Base-by-base conservation (phyloP, 2,888 invertebrate species). In the Lypha dubia region DNA sequence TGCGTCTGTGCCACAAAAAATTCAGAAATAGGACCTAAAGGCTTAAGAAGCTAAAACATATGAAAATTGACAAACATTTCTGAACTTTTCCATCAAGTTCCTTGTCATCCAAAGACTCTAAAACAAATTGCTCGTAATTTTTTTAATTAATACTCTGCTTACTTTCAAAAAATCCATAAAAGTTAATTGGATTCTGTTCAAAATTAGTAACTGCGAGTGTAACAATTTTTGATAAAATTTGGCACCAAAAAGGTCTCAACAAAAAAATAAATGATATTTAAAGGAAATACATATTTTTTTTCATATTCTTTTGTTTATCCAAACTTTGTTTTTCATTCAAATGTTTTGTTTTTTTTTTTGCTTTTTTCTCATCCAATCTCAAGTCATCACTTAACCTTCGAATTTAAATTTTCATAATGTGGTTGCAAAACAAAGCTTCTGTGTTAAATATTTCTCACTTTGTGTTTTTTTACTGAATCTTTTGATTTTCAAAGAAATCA, bases 351-450 rank as follows among this genome's bases (percentile, higher is more conserved):
- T 13, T 53, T 65, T 22, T 32, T 38, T 53, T 49, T 17, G 32
- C 32, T 65, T 22, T 32, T 38, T 53, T 49, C 24, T 49, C 32
- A 71, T 67, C 7, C 41, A 67, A 71, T 65, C 44, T 80, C 71
- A 67, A 83, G 84, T 76, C 80, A 76, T 76, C 73, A 76, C 67
- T 84, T 84, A 84, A 84, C 84, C 84, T 84, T 80, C 84, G 28
- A 76, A 76, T 80, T 67, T 80, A 68, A 80, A 71, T 81, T 56
- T 35, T 11, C 71, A 71, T 60, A 75, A 76, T 76, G 28, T 68
- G 41, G 20, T 24, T 65, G 24, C 28, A 65, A 15, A 76, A n/a
- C n/a, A 68, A 79, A 79, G 73, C 79, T 79, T 65, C 65, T 65
- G 65, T 65, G 58, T 53, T 68, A 74, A 75, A 75, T 17, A 81